Evolutionary conservation across 2,113 vertebrate species (phyloP).

Genomic region (Laticauda laticaudata): DNA sequence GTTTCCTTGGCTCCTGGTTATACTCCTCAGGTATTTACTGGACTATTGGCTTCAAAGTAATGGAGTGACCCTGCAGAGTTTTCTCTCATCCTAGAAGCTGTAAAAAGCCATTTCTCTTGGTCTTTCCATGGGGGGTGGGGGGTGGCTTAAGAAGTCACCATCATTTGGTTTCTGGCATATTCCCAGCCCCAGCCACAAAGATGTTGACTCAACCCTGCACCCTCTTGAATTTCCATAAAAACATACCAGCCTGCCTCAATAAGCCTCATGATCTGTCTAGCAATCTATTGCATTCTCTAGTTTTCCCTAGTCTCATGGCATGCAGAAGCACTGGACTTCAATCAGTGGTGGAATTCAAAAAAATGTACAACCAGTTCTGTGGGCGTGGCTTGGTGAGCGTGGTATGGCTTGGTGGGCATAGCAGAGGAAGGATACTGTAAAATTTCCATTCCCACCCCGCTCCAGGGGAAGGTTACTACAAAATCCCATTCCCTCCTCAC

Average conservation of each 20-base stretch:
- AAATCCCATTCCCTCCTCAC: too few species aligned
- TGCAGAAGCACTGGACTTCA: not conserved
- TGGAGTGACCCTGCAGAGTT: conserved; percentile 50
- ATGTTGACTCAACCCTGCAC: not conserved
- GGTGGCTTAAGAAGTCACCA: conserved; percentile 48
- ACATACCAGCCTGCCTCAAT: not conserved
- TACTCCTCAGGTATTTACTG: conserved; percentile 62
- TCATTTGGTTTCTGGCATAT: conserved; percentile 31
- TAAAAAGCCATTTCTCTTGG: conserved; percentile 47
- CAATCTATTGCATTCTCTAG: not conserved
- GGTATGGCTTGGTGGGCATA: too few species aligned
- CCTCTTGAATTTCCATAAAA: not conserved
- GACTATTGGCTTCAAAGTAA: conserved; percentile 53
- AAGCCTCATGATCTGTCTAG: not conserved
- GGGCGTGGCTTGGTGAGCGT: too few species aligned
- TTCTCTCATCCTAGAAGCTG: conserved; percentile 50
- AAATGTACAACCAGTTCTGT: too few species aligned
- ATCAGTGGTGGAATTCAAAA: too few species aligned
- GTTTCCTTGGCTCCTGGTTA: conserved; percentile 58
- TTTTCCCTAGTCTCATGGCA: not conserved
- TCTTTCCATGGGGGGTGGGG: conserved; percentile 28
- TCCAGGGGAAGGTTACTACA: too few species aligned
- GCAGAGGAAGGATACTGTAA: too few species aligned
- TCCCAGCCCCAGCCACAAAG: not conserved
- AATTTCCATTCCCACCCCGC: too few species aligned